phyloP scores from a whole-genome alignment of 2,888 invertebrate genomes.

The Orthonevra nobilis region DNA sequence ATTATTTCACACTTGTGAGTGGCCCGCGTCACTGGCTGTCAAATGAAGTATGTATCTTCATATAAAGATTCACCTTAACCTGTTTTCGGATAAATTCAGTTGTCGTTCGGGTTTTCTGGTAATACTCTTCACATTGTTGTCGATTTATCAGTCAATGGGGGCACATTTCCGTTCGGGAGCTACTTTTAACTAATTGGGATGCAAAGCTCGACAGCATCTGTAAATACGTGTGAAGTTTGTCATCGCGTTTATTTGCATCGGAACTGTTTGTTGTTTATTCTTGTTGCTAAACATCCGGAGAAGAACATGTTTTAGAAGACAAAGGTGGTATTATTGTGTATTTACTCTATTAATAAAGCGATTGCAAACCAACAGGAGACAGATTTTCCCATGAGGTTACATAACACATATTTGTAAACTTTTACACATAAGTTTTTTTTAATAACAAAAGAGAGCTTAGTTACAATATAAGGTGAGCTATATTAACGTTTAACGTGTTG shows the following conservation, averaged over 20 bases:
- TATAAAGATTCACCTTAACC: slow-evolving; percentile 7
- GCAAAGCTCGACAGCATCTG: slow-evolving; percentile 38
- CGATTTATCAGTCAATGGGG: slow-evolving; percentile 35
- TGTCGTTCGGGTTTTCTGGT: too few species aligned
- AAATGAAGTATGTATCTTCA: background rate
- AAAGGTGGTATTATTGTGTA: background rate
- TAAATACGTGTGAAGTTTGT: slow-evolving; percentile 45
- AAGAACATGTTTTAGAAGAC: slow-evolving; percentile 14
- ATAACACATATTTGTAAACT: too few species aligned
- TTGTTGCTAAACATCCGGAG: slow-evolving; percentile 54
- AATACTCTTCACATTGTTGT: slow-evolving; percentile 24
- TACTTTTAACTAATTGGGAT: slow-evolving; percentile 48
- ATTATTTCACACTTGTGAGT: slow-evolving; percentile 21
- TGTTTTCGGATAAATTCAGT: slow-evolving; percentile 18
- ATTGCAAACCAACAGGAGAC: slow-evolving; percentile 4
- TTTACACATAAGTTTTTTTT: too few species aligned
- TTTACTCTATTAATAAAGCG: slow-evolving; percentile 10
- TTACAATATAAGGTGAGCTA: too few species aligned
- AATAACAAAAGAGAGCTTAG: too few species aligned
- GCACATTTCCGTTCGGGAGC: slow-evolving; percentile 52
- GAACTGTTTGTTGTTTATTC: slow-evolving; percentile 45
- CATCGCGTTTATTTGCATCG: slow-evolving; percentile 30
- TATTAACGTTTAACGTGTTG: too few species aligned
- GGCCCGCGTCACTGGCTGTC: slow-evolving; percentile 7
- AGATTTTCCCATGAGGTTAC: slow-evolving; percentile 17